Evolutionary conservation across 2,113 vertebrate genomes (phyloP), one percentile per base, ranked within the genome.

Genomic region (Felis chaus): DNA sequence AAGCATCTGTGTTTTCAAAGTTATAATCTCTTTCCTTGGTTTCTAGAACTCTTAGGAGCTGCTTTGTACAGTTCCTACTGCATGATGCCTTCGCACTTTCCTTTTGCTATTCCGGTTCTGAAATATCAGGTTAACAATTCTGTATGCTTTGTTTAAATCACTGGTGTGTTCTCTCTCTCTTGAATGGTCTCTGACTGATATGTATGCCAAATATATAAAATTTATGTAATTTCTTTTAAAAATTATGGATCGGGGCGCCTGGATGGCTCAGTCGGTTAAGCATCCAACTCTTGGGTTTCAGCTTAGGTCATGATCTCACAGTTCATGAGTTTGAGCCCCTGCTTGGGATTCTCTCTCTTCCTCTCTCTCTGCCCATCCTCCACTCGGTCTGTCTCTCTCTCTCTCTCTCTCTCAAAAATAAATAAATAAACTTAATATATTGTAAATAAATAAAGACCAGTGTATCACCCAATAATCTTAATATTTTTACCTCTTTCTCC

Each of bases 1-100:
- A 3, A 36, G 14, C 2, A 4, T 87, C 27, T 16, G 0, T 7
- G 2, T 9, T 48, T 63, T 33, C 65, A 9, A 39, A 33, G 31
- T 27, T 36, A 29, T 12, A 19, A 1, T 31, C 29, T 39, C 71
- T 36, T n/a, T 50, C 41, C 45, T 73, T 48, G 21, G 12, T 33
- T 57, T 45, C 87, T 41, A 21, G 65, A 50, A 36, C 3, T 41
- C 61, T 53, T 9, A 4, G 3, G 2, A 0, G 0, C 18, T 13
- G 5, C 21, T 4, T 68, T 23, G 2, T 1, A 18, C 1, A 9
- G 6, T 11, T 55, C 23, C 21, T 71, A 5, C 21, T 65, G 53
- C 13, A 0, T 10, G 21, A 55, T 31, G 27, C 14, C 33, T 86
- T 23, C 0, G 36, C 48, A 86, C 63, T 74, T 85, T 50, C 15